Base-by-base conservation (phyloP, 2,797 vertebrate species). In the Emydoidea blandingii region DNA sequence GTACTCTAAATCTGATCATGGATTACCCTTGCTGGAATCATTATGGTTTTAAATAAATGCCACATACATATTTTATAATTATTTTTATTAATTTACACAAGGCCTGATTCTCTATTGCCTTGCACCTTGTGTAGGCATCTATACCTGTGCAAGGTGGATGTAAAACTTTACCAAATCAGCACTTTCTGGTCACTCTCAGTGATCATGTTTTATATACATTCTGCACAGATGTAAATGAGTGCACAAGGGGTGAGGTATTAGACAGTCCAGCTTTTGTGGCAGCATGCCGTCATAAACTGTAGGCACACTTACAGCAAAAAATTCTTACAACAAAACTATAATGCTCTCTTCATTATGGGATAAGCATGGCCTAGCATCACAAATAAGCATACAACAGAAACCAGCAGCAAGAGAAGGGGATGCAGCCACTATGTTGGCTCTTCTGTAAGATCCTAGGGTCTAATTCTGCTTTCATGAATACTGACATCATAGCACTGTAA, bases 61-160 rank as follows among this genome's bases (percentile, higher is more conserved):
- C 1, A 86, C 54, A 85, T 89, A 47, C 57, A 93, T 96, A 95
- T 95, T 96, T 96, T 85, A 97, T 82, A 82, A 87, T 92, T 2
- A 34, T 29, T 90, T 88, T 85, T 78, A 96, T 92, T 93, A 94
- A 97, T 95, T 96, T 95, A 82, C 94, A 93, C 57, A 87, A 12
- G 1, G 5, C 57, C 56, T 83, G 82, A 89, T 85, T 92, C 81
- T 88, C 41, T 79, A 3, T 37, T 87, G 16, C 62, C 56, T 83
- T 0, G 0, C 74, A 37, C 56, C 68, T 57, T 19, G 8, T 79
- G 27, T 59, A 81, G 56, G 74, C 81, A 49, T 81, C 21, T 84
- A 91, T 72, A 81, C 91, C 9, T 47, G 74, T 59, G 41, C 47
- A 59, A 83, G 83, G 79, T 12, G 25, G 12, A 23, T 37, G 23